Base-by-base conservation (phyloP, 2,888 invertebrate genomes). In the Ectemnius cavifrons region DNA sequence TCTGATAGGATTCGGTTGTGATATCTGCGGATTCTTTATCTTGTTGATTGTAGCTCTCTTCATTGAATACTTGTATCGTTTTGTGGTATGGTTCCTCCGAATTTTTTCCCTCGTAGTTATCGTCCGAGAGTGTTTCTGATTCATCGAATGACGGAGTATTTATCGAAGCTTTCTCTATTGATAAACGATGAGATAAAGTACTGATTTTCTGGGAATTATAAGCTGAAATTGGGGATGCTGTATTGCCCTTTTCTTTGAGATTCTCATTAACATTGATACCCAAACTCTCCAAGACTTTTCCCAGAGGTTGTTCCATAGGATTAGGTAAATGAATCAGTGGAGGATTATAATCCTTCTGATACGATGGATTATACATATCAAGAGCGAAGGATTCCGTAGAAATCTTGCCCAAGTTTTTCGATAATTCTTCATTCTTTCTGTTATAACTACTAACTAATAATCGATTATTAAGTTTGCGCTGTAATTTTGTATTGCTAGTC, bases 291-390 rank as follows among this genome's bases (percentile, higher is more conserved):
- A 79, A 27, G 1, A 79, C 59, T n/a, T 79, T 75, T 2, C 79
- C 78, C 1, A 77, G 11, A 1, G 79, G 79, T 4, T 75, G 75
- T 1, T 77, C 61, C 67, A 78, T 78, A 6, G 74, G 66, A 13
- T 60, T 77, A 1, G 58, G 27, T 8, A 56, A 2, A 0, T 20
- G 66, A 20, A 45, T 0, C 8, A 61, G 2, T 0, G 72, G 61
- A n/a, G 52, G 63, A 49, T 63, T 23, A 23, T 63, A 5, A 58
- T 58, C 56, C 11, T 68, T 63, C 2, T 52, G 52, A 16, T 2
- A 0, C 11, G 52, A 13, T 52, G 16, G 14, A 1, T 52, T 5
- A 52, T 5, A 52, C 1, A 14, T 52, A 52, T 52, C 16, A 4
- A 16, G 3, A 13, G 16, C 14, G 13, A 16, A 52, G 5, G 52